These are phyloP conservation scores for Toxotes jaculatrix DNA, from an alignment of 2,113 vertebrate species.

Conservation along the genomic window DNA sequence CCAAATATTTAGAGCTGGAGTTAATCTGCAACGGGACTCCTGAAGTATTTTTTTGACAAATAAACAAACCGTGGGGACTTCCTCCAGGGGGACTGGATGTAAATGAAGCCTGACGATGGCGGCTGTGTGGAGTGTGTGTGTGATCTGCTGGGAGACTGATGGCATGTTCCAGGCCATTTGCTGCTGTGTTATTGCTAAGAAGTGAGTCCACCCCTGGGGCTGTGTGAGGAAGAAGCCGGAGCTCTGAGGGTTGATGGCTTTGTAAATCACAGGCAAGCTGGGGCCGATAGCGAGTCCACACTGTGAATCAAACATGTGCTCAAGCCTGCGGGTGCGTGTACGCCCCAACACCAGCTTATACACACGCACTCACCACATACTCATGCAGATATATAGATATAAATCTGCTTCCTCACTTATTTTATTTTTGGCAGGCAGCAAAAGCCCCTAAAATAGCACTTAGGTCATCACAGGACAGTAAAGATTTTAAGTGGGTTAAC, in stretches of 20 bases:
- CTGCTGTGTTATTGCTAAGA: slow-evolving; percentile 56
- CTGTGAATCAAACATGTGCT: background rate
- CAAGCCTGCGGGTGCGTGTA: background rate
- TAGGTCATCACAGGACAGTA: slow-evolving; percentile 18
- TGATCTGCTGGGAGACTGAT: slow-evolving; percentile 62
- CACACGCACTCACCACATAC: background rate
- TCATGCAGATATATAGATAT: slow-evolving; percentile 11
- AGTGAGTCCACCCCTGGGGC: slow-evolving; percentile 50
- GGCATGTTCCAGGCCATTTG: slow-evolving; percentile 72
- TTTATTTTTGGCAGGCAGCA: slow-evolving; percentile 27
- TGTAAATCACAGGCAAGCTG: slow-evolving; percentile 56
- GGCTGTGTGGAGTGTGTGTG: slow-evolving; percentile 32
- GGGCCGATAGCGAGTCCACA: slow-evolving; percentile 6
- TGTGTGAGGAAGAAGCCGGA: slow-evolving; percentile 55
- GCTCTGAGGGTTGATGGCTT: slow-evolving; percentile 49
- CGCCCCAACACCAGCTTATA: background rate
- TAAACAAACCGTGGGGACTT: slow-evolving; percentile 54
- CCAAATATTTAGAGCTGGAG: background rate
- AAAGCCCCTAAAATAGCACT: slow-evolving; percentile 37
- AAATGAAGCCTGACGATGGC: slow-evolving; percentile 67
- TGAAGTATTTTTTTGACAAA: slow-evolving; percentile 30
- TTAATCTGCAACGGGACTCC: slow-evolving; percentile 3
- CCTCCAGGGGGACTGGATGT: slow-evolving; percentile 38
- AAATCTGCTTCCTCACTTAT: slow-evolving; percentile 23
- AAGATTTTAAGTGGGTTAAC: slow-evolving; percentile 27